Evolutionary conservation across 2,888 invertebrate species (phyloP).

Genomic region (Romanomermis culicivorax): DNA sequence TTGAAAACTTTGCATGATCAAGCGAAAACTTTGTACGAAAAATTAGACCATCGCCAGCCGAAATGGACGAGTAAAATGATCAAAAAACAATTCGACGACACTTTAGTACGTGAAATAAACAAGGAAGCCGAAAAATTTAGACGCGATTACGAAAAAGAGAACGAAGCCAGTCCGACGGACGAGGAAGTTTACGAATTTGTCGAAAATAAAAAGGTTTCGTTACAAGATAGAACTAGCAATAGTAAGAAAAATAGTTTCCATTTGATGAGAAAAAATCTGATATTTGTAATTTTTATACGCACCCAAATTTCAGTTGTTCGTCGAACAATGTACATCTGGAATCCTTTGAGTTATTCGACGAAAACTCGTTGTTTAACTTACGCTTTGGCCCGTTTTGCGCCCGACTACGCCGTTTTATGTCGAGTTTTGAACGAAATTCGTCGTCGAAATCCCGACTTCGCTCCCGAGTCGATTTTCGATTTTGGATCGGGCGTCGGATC

Average conservation of each 20-base stretch:
- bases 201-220: slow-evolving; percentile 1
- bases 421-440: slow-evolving; percentile 37
- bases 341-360: background rate
- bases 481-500: slow-evolving; percentile 77
- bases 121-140: background rate
- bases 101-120: background rate
- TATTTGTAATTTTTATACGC: background rate
- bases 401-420: slow-evolving; percentile 50
- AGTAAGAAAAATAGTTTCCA: background rate
- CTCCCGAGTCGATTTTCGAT: slow-evolving; percentile 58
- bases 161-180: background rate
- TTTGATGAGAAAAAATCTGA: background rate
- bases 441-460: slow-evolving; percentile 42
- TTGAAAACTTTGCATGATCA: background rate
- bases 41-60: background rate
- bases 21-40: background rate
- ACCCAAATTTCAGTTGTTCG: background rate
- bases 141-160: background rate
- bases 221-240: background rate
- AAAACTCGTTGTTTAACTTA: slow-evolving; percentile 3
- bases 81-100: background rate
- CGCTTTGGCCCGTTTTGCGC: slow-evolving; percentile 41
- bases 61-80: background rate
- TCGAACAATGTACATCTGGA: background rate
- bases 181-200: background rate